phyloP scores from a whole-genome alignment of 92 coral and sea anemone species.

The Scolanthus callimorphus region DNA sequence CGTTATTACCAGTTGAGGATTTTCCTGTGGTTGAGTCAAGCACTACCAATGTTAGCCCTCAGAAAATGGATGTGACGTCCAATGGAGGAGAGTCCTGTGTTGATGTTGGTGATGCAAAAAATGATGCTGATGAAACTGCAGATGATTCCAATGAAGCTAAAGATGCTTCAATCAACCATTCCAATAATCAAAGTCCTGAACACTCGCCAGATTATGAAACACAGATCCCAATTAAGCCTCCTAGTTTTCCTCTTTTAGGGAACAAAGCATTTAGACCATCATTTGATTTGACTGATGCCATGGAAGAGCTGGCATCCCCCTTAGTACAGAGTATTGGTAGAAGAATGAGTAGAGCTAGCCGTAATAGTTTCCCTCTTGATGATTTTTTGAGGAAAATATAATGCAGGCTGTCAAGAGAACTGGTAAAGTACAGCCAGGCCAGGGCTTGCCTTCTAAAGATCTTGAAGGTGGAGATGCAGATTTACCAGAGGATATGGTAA shows the following conservation, averaged over 20 bases:
- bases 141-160: neutral
- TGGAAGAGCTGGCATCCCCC: slow-evolving; percentile 79
- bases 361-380: slow-evolving; percentile 85
- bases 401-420: slow-evolving; percentile 65
- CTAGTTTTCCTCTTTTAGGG: neutral
- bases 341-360: slow-evolving; percentile 75
- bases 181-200: neutral
- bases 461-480: no score
- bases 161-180: no score
- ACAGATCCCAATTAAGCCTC: neutral
- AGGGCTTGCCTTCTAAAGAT: no score
- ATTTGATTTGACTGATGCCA: slow-evolving; percentile 81
- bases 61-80: slow-evolving; percentile 2
- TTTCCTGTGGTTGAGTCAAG: slow-evolving; percentile 21
- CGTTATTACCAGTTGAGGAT: slow-evolving; percentile 27
- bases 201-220: neutral
- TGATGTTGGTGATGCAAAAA: neutral
- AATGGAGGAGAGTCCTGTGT: neutral
- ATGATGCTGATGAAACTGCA: neutral
- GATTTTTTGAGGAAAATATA: slow-evolving; percentile 80
- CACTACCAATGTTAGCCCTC: neutral
- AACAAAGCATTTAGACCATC: slow-evolving; percentile 68
- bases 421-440: neutral
- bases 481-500: no score
- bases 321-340: slow-evolving; percentile 32